Conservation (phyloP, 2,113 vertebrate genomes). For the Isichthys henryi region DNA sequence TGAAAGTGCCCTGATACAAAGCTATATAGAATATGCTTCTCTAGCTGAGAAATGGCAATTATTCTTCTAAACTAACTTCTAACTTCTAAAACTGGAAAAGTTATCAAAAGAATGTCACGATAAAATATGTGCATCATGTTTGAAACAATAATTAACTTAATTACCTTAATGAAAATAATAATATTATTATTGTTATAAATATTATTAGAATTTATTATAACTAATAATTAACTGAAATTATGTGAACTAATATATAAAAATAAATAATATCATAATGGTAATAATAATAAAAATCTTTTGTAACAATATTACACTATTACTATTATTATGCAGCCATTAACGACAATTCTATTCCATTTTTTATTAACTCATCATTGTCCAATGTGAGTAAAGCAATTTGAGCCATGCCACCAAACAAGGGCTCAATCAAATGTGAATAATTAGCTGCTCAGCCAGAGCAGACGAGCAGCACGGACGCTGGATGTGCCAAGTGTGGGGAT, state of each 20-base stretch:
- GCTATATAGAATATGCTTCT: not conserved
- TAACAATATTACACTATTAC: not conserved
- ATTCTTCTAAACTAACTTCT: not conserved
- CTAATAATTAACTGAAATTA: not conserved
- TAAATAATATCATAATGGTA: not conserved
- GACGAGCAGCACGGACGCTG: not conserved
- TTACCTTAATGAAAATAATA: not conserved
- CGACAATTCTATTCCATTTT: not conserved
- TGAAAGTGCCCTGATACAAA: not conserved
- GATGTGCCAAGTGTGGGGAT: not conserved
- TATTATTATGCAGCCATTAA: no score
- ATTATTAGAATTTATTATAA: not conserved
- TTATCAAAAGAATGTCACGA: not conserved
- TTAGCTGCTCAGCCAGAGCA: not conserved
- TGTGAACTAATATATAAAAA: not conserved
- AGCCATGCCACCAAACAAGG: not conserved
- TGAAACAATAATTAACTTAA: not conserved
- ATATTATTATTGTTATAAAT: no score
- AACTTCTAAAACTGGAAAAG: not conserved
- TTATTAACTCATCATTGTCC: not conserved
- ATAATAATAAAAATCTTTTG: not conserved
- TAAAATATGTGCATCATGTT: not conserved
- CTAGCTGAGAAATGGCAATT: not conserved
- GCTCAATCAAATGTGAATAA: not conserved
- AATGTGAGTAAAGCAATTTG: not conserved